Evolutionary conservation across 2,888 invertebrate species (phyloP).

Genomic region (Dryobotodes eremita): DNA sequence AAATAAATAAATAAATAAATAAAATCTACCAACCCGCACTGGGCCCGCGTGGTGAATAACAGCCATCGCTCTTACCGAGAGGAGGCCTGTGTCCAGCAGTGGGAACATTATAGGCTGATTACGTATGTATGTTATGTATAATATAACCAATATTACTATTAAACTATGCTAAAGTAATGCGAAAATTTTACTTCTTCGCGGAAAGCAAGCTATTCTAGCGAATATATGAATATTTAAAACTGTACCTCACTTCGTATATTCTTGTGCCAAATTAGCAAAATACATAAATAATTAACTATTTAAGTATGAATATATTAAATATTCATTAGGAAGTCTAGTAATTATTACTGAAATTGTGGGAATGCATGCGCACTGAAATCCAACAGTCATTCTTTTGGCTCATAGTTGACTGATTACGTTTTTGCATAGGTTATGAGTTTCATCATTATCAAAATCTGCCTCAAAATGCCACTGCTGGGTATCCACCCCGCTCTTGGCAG

Average conservation of each 20-base stretch:
- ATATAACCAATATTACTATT: neutral
- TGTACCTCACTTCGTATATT: slow-evolving; percentile 2
- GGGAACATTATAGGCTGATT: neutral
- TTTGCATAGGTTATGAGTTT: slow-evolving; percentile 15
- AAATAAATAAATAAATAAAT: no score
- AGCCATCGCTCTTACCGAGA: neutral
- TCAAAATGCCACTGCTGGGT: neutral
- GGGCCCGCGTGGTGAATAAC: neutral
- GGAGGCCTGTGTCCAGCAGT: neutral
- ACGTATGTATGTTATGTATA: neutral
- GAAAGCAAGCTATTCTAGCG: neutral
- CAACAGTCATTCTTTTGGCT: neutral
- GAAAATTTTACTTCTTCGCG: neutral
- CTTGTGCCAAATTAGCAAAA: slow-evolving; percentile 5
- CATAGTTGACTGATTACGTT: slow-evolving; percentile 12
- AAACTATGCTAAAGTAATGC: neutral
- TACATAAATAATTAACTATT: slow-evolving; percentile 6
- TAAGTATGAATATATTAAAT: slow-evolving; percentile 6
- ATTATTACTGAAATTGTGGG: slow-evolving; percentile 3
- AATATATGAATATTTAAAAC: slow-evolving; percentile 38
- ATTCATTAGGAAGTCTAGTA: slow-evolving; percentile 7
- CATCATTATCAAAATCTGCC: neutral
- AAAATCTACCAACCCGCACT: no score
- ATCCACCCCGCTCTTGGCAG: no score
- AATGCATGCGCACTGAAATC: neutral